Evolutionary conservation across 2,888 invertebrate species (phyloP), one percentile per base, ranked within the genome.

Genomic region (Micoletzkya japonica): DNA sequence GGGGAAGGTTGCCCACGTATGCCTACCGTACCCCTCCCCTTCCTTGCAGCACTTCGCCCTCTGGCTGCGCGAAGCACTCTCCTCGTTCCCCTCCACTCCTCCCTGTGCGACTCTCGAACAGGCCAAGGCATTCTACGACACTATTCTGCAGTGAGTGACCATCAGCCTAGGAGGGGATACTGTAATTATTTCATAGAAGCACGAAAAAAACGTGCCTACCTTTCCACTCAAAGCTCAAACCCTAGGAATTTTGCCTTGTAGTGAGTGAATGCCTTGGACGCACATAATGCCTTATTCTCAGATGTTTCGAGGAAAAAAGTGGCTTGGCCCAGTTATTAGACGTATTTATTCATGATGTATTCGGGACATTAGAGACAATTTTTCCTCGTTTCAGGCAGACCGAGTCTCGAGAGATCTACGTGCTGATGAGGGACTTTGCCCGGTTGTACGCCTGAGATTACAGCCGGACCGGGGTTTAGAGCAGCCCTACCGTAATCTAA

Each of bases 351-450:
- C n/a, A n/a, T n/a, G n/a, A n/a, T n/a, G n/a, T n/a, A n/a, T n/a
- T n/a, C n/a, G n/a, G n/a, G n/a, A n/a, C n/a, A n/a, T n/a, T n/a
- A n/a, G n/a, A n/a, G n/a, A n/a, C n/a, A n/a, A n/a, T n/a, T n/a
- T n/a, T n/a, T 52, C 30, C 7, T n/a, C 4, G 4, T 66, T 66
- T 0, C 64, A 66, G 64, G 10, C 34, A 44, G 54, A 10, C 52
- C 24, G 54, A 66, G 4, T 17, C 64, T 6, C 64, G 64, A 7
- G 54, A 54, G 34, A 66, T 66, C 44, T 66, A 66, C 54, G 64
- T 54, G n/a, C 32, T 37, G 26, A 66, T 66, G 64, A 52, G 64
- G 28, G 64, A 66, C 26, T 37, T 66, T 54, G 64, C 64, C 37
- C 64, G 64, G 37, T 36, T 66, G 36, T 66, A 28, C 64, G 64